Percentiles rank a stretch among this genome's conserved stretches.
Conservation (phyloP, 2,888 invertebrate genomes). For the Epinotia brunnichana region DNA sequence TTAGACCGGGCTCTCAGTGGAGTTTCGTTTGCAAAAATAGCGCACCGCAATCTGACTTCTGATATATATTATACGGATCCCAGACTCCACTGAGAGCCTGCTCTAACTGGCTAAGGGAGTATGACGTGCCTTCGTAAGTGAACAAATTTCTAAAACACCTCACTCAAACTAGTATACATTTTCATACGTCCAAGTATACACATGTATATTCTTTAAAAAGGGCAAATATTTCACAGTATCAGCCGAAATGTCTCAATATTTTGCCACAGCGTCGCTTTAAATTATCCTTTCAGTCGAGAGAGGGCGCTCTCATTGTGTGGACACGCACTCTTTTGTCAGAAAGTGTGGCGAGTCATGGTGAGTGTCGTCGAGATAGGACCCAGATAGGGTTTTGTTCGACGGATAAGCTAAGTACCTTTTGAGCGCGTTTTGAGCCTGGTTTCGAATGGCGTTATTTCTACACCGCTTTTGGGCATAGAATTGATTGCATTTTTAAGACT, state of each 20-base stretch:
- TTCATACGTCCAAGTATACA: too few species aligned
- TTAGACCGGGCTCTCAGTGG: too few species aligned
- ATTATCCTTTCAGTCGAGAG: constrained; percentile 4
- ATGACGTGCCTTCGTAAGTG: too few species aligned
- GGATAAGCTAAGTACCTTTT: constrained; percentile 4
- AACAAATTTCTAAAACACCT: too few species aligned
- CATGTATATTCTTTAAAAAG: too few species aligned
- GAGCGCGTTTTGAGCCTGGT: not conserved
- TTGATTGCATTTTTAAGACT: too few species aligned
- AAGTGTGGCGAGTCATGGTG: not conserved
- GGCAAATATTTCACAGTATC: not conserved
- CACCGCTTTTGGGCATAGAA: not conserved
- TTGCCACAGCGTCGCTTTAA: not conserved
- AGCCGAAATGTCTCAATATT: not conserved
- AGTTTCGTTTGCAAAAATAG: too few species aligned
- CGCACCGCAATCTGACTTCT: too few species aligned
- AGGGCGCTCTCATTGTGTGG: constrained; percentile 3
- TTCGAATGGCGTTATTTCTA: not conserved
- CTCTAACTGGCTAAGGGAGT: too few species aligned
- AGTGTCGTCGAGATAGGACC: not conserved
- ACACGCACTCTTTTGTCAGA: constrained; percentile 13
- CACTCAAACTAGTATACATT: too few species aligned
- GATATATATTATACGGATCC: too few species aligned
- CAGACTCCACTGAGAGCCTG: too few species aligned
- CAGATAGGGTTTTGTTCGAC: constrained; percentile 4